Evolutionary conservation across 2,797 vertebrate species (phyloP).

Genomic region (Enteromius viviparus): DNA sequence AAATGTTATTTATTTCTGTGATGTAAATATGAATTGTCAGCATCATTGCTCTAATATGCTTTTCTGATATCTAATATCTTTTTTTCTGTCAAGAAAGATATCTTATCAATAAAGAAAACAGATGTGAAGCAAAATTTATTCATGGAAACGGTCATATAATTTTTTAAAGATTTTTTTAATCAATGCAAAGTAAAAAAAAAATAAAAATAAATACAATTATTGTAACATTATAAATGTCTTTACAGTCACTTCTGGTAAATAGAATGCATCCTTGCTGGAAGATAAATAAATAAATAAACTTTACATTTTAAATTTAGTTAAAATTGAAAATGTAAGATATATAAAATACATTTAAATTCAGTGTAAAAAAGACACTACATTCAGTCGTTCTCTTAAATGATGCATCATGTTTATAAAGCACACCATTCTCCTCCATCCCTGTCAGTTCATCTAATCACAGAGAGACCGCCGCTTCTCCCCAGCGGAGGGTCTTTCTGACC

Average conservation of each 20-base stretch:
- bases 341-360: neutral
- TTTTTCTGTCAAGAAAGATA: neutral
- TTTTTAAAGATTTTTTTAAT: too few species aligned
- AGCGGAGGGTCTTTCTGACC: conserved; percentile 46
- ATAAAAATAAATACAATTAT: too few species aligned
- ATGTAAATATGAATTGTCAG: neutral
- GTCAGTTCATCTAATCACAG: conserved; percentile 32
- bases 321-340: neutral
- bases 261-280: neutral
- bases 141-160: too few species aligned
- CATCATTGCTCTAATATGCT: neutral
- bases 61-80: neutral
- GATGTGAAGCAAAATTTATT: neutral
- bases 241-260: neutral
- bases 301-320: too few species aligned
- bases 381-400: neutral
- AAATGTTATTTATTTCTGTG: neutral
- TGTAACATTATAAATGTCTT: neutral
- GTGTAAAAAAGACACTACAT: neutral
- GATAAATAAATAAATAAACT: too few species aligned
- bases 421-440: neutral
- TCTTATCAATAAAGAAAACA: too few species aligned
- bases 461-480: conserved; percentile 46
- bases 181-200: too few species aligned
- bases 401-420: neutral